These are phyloP conservation scores for Acipenser oxyrinchus DNA, from an alignment of 2,797 vertebrate species.

Conservation along the genomic window DNA sequence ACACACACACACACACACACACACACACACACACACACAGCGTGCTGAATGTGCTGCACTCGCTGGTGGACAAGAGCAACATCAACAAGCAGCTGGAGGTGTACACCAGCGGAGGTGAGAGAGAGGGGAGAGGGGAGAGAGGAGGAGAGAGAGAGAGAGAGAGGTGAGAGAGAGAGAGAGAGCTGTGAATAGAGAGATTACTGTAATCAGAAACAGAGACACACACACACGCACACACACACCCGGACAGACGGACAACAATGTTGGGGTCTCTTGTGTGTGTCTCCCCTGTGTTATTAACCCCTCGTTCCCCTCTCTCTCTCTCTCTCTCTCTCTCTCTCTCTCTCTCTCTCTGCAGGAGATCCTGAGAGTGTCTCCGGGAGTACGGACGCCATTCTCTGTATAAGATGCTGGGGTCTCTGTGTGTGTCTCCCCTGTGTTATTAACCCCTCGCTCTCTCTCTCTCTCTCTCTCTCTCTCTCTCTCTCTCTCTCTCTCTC, in stretches of 20 bases:
- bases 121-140: neutral
- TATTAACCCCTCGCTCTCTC: no score
- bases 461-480: no score
- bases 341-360: conserved; percentile 48
- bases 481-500: no score
- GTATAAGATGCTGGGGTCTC: conserved; percentile 98
- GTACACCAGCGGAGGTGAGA: conserved; percentile 89
- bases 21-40: no score
- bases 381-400: conserved; percentile 92
- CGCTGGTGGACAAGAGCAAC: conserved; percentile 96
- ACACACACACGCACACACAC: no score
- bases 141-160: neutral
- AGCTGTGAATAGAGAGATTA: no score
- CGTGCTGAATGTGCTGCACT: conserved; percentile 93
- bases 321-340: neutral
- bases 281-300: no score
- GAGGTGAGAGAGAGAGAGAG: neutral
- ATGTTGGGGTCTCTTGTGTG: no score
- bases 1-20: no score
- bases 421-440: conserved; percentile 30
- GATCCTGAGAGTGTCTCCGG: conserved; percentile 96
- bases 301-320: no score
- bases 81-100: conserved; percentile 97
- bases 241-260: no score
- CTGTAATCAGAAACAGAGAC: no score